A percentile compares a stretch with the other conserved stretches of the same genome.
These are phyloP conservation scores for Corydoras sp. DNA, from an alignment of 2,113 vertebrate genomes.

Conservation along the genomic window DNA sequence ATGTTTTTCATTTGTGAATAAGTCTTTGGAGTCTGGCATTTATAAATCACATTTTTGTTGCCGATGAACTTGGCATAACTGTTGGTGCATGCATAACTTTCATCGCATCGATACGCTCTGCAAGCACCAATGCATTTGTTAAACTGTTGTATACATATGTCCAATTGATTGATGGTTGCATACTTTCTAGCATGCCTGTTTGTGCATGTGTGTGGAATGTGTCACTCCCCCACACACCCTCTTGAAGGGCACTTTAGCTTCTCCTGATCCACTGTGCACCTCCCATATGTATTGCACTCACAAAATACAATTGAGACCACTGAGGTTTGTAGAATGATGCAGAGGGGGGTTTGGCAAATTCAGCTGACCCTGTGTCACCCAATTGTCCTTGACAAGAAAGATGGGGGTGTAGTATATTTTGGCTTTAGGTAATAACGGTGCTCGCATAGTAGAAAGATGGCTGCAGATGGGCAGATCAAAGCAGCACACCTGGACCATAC, in stretches of 20 bases:
- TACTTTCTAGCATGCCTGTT: constrained; percentile 22
- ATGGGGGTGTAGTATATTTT: constrained; percentile 10
- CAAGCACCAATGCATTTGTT: no score
- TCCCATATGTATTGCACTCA: neutral
- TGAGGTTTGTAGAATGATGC: neutral
- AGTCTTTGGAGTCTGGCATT: no score
- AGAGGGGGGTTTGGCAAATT: constrained; percentile 4
- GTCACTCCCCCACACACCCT: constrained; percentile 11
- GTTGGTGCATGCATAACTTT: no score
- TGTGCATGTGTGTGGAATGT: constrained; percentile 33
- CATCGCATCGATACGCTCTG: no score
- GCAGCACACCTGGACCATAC: constrained; percentile 60
- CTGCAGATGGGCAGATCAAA: constrained; percentile 62
- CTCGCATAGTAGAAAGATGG: constrained; percentile 49
- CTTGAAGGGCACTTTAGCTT: neutral
- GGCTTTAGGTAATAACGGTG: constrained; percentile 63
- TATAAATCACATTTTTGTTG: no score
- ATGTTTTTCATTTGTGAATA: no score
- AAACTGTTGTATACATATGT: constrained; percentile 3
- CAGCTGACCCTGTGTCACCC: neutral
- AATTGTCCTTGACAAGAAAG: constrained; percentile 1
- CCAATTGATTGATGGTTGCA: constrained; percentile 18
- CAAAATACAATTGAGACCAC: constrained; percentile 8
- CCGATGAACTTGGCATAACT: no score
- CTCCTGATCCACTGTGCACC: constrained; percentile 4